Percentiles rank a stretch among this genome's conserved stretches.
Evolutionary conservation across 2,113 vertebrate genomes (phyloP).

Genomic region (Narcine bancroftii): DNA sequence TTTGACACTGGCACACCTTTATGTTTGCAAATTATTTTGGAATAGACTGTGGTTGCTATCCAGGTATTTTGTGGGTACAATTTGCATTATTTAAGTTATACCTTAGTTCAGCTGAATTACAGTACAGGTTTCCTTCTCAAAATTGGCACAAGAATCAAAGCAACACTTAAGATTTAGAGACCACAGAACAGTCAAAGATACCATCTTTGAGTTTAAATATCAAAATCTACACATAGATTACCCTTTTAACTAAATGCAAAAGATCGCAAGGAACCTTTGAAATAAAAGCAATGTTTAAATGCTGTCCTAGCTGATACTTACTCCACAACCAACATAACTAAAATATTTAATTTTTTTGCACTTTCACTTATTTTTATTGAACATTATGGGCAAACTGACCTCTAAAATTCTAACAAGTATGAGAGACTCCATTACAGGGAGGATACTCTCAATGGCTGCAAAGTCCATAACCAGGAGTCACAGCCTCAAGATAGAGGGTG

Average conservation of each 20-base stretch:
- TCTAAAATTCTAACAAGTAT: too few relatives aligned
- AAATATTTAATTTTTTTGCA: background rate
- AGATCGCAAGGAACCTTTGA: background rate
- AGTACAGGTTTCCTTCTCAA: background rate
- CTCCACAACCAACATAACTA: background rate
- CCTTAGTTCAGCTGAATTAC: background rate
- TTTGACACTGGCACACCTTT: background rate
- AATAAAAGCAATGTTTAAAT: background rate
- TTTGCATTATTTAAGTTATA: background rate
- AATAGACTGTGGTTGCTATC: background rate
- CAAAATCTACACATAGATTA: background rate
- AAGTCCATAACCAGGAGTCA: too few relatives aligned
- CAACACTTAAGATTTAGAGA: background rate
- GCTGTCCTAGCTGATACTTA: background rate
- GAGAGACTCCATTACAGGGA: too few relatives aligned
- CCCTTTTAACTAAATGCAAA: background rate
- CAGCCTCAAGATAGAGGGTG: too few relatives aligned
- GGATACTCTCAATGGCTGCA: too few relatives aligned
- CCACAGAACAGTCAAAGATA: background rate
- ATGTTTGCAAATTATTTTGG: background rate
- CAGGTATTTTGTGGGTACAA: background rate
- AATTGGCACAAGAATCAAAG: background rate
- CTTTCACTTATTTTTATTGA: background rate
- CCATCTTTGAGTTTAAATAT: background rate
- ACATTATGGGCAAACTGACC: background rate